These are phyloP conservation scores for Amia ocellicauda DNA, from an alignment of 2,113 vertebrate genomes.

Conservation along the genomic window DNA sequence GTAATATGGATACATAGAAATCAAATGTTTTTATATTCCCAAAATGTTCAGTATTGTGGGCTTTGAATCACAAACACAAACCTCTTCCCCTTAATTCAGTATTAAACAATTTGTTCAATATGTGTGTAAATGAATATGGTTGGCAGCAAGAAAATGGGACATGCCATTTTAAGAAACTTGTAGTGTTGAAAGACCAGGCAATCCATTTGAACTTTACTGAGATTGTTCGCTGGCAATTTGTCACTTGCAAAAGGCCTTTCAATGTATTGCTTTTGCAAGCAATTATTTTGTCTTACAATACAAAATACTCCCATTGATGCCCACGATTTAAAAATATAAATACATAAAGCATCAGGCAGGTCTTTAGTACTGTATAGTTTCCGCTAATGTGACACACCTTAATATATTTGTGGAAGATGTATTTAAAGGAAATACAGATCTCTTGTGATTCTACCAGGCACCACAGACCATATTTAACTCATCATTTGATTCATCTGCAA, in stretches of 20 bases:
- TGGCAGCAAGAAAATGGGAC: no score
- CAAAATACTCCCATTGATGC: constrained; percentile 21
- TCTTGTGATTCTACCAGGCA: not conserved
- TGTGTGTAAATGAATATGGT: no score
- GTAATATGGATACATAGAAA: no score
- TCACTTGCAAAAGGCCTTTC: not conserved
- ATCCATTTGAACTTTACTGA: constrained; percentile 42
- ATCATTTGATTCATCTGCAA: constrained; percentile 15
- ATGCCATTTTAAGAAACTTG: no score
- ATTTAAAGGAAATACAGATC: no score
- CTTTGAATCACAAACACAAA: no score
- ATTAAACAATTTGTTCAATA: no score
- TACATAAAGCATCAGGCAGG: constrained; percentile 2
- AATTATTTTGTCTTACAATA: constrained; percentile 28
- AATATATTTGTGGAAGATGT: not conserved
- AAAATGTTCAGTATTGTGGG: no score
- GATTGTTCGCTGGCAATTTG: no score
- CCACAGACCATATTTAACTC: not conserved
- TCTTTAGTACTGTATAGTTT: not conserved
- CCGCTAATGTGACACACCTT: not conserved
- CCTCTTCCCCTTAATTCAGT: no score
- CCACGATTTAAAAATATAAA: not conserved
- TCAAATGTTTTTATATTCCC: no score
- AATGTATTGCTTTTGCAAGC: constrained; percentile 43
- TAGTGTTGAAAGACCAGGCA: no score